Conservation (phyloP, 2,113 vertebrate genomes). For the Psilopsiagon aymara region DNA sequence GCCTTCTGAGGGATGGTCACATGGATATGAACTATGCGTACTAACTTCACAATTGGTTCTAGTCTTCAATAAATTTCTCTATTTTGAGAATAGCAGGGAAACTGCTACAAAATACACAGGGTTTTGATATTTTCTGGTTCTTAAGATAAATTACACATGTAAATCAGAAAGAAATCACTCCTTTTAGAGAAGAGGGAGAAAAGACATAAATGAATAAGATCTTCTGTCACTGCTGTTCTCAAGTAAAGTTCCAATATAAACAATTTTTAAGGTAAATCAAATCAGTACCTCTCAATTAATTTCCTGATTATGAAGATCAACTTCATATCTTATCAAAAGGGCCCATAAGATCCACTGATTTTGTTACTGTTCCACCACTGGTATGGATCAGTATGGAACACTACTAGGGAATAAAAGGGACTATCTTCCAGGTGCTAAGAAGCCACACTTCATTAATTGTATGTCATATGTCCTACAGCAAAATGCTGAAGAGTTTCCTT, state of each 20-base stretch:
- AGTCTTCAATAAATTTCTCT: not conserved
- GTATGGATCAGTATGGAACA: not conserved
- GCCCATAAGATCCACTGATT: not conserved
- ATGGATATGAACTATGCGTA: not conserved
- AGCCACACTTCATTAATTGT: not conserved
- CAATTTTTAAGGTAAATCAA: not conserved
- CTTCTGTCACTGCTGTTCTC: not conserved
- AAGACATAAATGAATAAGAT: not conserved
- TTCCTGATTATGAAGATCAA: not conserved
- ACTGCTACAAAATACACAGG: not conserved
- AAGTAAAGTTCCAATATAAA: not conserved
- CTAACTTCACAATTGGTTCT: not conserved
- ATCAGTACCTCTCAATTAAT: not conserved
- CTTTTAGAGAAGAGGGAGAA: not conserved
- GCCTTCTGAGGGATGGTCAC: not conserved
- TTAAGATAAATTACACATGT: not conserved
- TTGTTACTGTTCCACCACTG: not conserved
- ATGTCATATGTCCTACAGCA: not conserved
- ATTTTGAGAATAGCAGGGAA: not conserved
- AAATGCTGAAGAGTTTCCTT: not conserved
- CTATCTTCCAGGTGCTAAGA: not conserved
- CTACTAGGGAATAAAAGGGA: not conserved
- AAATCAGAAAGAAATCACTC: not conserved
- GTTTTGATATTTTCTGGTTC: slow-evolving; percentile 13
- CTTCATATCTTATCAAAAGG: not conserved